Base-by-base conservation (phyloP, 2,113 vertebrate genomes). In the Daubentonia madagascariensis region DNA sequence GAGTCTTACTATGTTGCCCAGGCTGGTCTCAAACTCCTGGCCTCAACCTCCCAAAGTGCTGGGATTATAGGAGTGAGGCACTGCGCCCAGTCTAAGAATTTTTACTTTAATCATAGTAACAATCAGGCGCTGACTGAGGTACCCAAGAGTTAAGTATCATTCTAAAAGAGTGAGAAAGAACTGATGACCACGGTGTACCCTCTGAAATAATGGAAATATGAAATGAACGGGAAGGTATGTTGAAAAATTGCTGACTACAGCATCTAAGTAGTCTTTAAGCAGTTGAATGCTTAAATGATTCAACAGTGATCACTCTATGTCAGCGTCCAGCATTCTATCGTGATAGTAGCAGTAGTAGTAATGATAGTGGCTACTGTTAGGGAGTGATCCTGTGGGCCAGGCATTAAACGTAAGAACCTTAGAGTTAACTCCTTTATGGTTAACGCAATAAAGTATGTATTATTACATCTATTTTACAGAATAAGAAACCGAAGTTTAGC, bases 71-170 rank as follows among this genome's bases (percentile, higher is more conserved):
- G 59, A 5, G 25, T 28, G 25, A 30, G 59, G 59, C 25, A 63
- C 4, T 63, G 10, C 25, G 28, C 59, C 59, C 59, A 63, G 59
- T 30, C 59, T 63, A 45, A 17, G 1, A 70, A 40, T 59, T 96
- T 85, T 91, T 43, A 97, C 78, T 95, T 97, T 70, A 90, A 87
- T 85, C 52, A 79, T 14, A 79, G 37, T 79, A 85, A 97, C n/a
- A 30, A 83, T 54, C 48, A 72, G 37, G n/a, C 40, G 94, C 57
- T 94, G 50, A 95, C 0, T 9, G 35, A 84, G 45, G 23, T 25
- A 61, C 1, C 54, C 20, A n/a, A 80, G 50, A 65, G 16, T 35
- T 85, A 61, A 84, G 35, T 63, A 85, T 81, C 59, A 70, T 65
- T 61, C 14, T 88, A 89, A 68, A 0, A 50, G 8, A 17, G 13